Evolutionary conservation across 1,140 invertebrate species (phyloP).

Genomic region (Cryptotermes secundus): DNA sequence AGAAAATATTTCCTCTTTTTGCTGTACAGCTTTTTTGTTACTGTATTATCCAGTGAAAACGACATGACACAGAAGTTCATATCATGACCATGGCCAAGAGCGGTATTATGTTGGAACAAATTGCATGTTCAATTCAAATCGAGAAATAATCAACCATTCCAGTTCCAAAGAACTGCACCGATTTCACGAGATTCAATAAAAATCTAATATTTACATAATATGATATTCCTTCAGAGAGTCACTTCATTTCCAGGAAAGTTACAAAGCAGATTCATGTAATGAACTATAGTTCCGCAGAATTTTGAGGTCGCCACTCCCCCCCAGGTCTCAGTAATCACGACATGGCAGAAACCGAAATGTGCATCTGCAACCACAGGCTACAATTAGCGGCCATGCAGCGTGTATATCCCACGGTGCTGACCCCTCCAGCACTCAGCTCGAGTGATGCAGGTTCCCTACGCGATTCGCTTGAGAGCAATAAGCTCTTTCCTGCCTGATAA

Average conservation of each 20-base stretch:
- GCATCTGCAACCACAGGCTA: not conserved
- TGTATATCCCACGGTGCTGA: not conserved
- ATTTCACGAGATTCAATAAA: no score
- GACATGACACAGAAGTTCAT: no score
- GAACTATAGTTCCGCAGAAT: constrained; percentile 3
- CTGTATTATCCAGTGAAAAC: no score
- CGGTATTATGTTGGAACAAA: no score
- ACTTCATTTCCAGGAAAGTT: not conserved
- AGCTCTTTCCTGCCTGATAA: not conserved
- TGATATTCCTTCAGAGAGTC: not conserved
- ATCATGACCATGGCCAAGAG: no score
- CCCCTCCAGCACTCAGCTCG: not conserved
- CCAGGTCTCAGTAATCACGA: not conserved
- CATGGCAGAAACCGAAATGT: not conserved
- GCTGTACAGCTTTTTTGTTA: no score
- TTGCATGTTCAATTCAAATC: no score
- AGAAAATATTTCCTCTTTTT: no score
- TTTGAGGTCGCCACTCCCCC: not conserved
- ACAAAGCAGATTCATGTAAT: not conserved
- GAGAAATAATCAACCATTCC: no score
- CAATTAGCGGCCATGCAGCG: not conserved
- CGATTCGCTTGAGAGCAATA: not conserved
- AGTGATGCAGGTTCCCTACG: not conserved
- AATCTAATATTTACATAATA: no score
- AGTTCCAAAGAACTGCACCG: no score